phyloP scores from a whole-genome alignment of 2,113 vertebrate genomes.

The Stegostoma tigrinum region DNA sequence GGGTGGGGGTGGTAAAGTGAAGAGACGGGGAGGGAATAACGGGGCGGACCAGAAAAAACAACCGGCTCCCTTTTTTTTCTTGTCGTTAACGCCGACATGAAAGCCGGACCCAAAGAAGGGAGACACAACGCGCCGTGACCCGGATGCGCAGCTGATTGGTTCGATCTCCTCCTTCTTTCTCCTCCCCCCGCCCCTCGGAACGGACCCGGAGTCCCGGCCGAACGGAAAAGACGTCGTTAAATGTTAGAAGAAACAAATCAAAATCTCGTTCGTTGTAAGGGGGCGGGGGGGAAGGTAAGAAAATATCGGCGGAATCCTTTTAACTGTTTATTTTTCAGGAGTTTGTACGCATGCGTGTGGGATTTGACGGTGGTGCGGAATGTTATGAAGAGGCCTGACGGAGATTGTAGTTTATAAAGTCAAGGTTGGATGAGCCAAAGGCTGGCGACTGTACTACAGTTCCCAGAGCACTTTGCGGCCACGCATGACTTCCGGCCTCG shows the following conservation, averaged over 20 bases:
- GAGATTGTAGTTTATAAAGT: neutral
- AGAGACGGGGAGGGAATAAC: neutral
- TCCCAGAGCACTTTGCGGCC: neutral
- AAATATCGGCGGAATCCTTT: too few species aligned
- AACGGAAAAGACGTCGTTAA: neutral
- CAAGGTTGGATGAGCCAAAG: accelerated
- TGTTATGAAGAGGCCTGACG: neutral
- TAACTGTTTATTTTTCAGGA: too few species aligned
- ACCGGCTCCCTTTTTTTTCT: neutral
- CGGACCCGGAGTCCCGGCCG: too few species aligned
- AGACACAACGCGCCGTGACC: neutral
- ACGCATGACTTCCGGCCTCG: neutral
- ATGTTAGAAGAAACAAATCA: too few species aligned
- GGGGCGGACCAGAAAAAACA: slow-evolving; percentile 22
- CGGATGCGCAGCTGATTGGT: neutral
- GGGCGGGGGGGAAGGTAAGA: too few species aligned
- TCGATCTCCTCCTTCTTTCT: neutral
- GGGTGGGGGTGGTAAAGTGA: neutral
- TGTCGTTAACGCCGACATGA: neutral
- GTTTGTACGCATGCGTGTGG: too few species aligned
- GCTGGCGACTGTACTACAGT: neutral
- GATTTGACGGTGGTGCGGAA: too few species aligned
- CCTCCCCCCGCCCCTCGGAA: neutral
- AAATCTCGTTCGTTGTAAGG: too few species aligned
- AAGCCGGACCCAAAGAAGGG: neutral